Percentiles rank a stretch among this genome's conserved stretches.
Evolutionary conservation across 2,113 vertebrate species (phyloP).

Genomic region (Oncorhynchus keta): DNA sequence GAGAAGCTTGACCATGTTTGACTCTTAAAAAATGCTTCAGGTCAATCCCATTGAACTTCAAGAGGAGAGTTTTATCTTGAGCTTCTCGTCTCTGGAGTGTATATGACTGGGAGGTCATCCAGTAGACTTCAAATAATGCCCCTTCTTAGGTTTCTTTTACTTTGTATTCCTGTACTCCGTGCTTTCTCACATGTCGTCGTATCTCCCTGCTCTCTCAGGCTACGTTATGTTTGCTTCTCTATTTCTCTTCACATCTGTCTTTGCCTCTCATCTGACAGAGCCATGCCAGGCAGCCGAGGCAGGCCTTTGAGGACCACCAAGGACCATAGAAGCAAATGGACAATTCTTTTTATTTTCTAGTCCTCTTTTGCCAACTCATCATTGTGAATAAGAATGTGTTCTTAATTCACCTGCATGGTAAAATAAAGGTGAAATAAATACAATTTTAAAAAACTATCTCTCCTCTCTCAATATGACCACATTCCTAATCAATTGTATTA

Average conservation of each 20-base stretch:
- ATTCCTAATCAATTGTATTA: slow-evolving; percentile 52
- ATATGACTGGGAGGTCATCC: background rate
- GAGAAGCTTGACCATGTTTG: slow-evolving; percentile 44
- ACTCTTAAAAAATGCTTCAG: slow-evolving; percentile 49
- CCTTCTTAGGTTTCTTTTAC: background rate
- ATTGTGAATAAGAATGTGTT: too few species aligned
- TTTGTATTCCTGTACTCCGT: background rate
- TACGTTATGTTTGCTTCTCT: background rate
- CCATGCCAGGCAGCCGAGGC: background rate
- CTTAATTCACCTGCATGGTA: background rate
- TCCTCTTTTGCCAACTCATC: slow-evolving; percentile 24
- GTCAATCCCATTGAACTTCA: slow-evolving; percentile 51
- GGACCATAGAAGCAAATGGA: background rate
- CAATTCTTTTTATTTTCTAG: slow-evolving; percentile 41
- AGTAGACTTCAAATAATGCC: background rate
- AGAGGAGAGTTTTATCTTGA: slow-evolving; percentile 10
- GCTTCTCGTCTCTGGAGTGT: background rate
- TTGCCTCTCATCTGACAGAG: background rate
- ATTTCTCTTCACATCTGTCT: background rate
- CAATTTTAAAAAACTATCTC: too few species aligned
- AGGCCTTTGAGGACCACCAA: background rate
- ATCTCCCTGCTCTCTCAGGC: too few species aligned
- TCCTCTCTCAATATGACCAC: slow-evolving; percentile 24
- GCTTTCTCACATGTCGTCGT: background rate
- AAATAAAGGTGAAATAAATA: background rate